phyloP scores from a whole-genome alignment of 35 echinoderm and acorn worm genomes.

The Hemicentrotus pulcherrimus region DNA sequence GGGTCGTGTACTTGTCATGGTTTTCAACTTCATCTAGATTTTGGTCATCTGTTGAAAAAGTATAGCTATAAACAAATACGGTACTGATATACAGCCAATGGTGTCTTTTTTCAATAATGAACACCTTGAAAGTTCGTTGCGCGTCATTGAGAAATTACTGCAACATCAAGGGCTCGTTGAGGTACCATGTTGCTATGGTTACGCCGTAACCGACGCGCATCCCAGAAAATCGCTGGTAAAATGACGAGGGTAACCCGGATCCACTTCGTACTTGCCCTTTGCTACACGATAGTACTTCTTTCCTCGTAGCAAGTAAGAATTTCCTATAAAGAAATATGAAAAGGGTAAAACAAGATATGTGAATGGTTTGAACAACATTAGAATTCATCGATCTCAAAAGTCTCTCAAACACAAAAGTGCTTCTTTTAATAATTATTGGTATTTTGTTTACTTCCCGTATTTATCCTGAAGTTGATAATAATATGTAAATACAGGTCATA shows the following conservation, averaged over 20 bases:
- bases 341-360: neutral
- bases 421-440: no score
- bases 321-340: constrained; percentile 42
- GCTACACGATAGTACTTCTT: constrained; percentile 81
- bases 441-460: no score
- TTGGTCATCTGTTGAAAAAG: neutral
- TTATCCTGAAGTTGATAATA: no score
- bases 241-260: constrained; percentile 65
- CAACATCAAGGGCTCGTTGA: neutral
- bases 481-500: no score
- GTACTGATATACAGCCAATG: neutral
- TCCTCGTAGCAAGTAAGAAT: constrained; percentile 64
- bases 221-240: constrained; percentile 79
- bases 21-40: no score
- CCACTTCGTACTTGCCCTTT: constrained; percentile 24
- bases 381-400: neutral
- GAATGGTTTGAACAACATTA: no score
- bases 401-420: no score
- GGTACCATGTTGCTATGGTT: neutral
- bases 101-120: neutral
- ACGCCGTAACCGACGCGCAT: constrained; percentile 51
- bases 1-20: neutral
- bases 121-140: neutral
- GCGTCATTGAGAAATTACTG: neutral
- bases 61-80: neutral